Evolutionary conservation across 2,113 vertebrate genomes (phyloP), one percentile per base, ranked within the genome.

Genomic region (Oxygymnocypris stewartii): DNA sequence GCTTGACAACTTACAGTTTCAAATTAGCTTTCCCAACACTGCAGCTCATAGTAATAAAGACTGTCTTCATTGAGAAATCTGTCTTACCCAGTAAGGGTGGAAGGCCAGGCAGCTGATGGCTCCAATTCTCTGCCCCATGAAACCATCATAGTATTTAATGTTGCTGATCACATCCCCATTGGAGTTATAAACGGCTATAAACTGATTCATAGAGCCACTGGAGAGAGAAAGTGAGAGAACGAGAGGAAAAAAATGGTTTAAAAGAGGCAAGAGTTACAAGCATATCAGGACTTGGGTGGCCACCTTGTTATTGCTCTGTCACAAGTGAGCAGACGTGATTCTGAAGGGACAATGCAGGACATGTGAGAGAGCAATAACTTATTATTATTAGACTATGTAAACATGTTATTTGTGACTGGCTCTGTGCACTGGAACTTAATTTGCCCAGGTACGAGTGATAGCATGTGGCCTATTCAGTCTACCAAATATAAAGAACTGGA

Each of bases 171-270:
- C 95, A 67, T 99, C 98, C 0, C 98, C 98, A 0, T 91, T 97
- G 0, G 96, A 93, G 0, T 95, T 99, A 95, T 99, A 99, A 89
- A 99, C 95, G 0, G 98, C 98, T 0, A 98, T 99, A 95, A 99
- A 99, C 94, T 99, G 98, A 90, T 99, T 99, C 98, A 99, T 97
- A 1, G 98, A 99, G 88, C 98, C 98, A 9, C 98, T 99, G 94
- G 0, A 59, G 25, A 79, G 37, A 78, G 47, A 44, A 40, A 75
- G 61, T 47, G 11, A 44, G 77, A 78, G 35, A 59, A 12, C 6
- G 25, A 73, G 63, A 88, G 63, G 35, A 59, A n/a, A 54, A 81
- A 28, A 76, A 14, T 16, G 4, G 0, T 13, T 40, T 35, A 40
- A 69, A 71, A 59, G 18, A 57, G 54, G 57, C 57, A 59, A 20